Base-by-base conservation (phyloP, 2,888 invertebrate species). In the Patella pellucida region DNA sequence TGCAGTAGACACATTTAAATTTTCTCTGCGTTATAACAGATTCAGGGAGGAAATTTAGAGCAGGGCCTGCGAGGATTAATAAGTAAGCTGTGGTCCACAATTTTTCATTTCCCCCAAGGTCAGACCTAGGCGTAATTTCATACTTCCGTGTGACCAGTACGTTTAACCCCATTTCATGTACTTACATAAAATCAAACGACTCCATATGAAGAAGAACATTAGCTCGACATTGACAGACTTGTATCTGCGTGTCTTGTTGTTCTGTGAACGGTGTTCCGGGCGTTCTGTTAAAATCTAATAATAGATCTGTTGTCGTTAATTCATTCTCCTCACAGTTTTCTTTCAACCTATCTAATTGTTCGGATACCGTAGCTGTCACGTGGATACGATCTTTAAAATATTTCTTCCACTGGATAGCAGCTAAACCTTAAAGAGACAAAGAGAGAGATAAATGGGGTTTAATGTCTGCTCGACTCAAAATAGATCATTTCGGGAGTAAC, bases 181-280 rank as follows among this genome's bases (percentile, higher is more conserved):
- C 87, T 80, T 80, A 88, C 87, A 88, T 80, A 78, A 88, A 87
- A 75, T 87, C 83, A 80, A 85, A 88, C 2, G 85, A 78, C 71
- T 86, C 85, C 76, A 85, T 77, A 50, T 82, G 82, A 67, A 88
- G 75, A 16, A 87, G 62, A 54, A 85, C 82, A 71, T 80, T 80
- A 4, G 82, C 79, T 52, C 84, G 78, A 69, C 81, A 79, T 71
- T 83, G 81, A 68, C 81, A 80, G 4, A 83, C 70, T 77, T 81
- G 81, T 11, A 88, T 75, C 74, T 85, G 83, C 14, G 76, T 77
- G 3, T 74, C 70, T 9, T 23, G 73, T 70, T 86, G 84, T 16
- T 56, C 16, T 12, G 67, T 74, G 51, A 81, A 73, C 1, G 75
- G 79, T 19, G 81, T 79, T 9, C 86, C 85, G 16, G 85, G 79